These are phyloP conservation scores for Hydractinia symbiolongicarpus DNA, from an alignment of 30 jellyfish, hydroid and myxozoan genomes.

Conservation along the genomic window DNA sequence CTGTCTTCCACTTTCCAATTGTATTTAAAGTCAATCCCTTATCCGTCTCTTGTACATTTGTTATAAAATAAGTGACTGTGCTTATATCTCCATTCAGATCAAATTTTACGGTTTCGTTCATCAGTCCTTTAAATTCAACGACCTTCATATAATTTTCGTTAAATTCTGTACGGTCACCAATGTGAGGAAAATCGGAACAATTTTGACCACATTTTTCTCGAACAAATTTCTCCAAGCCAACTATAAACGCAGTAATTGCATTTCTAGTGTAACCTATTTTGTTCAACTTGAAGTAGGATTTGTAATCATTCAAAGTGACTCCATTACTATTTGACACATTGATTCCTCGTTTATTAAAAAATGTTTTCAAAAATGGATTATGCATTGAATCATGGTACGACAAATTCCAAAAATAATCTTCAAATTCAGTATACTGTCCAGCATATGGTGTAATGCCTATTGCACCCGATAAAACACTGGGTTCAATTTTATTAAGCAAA, in stretches of 20 bases:
- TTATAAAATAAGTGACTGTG: constrained; percentile 36
- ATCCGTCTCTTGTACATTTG: not conserved
- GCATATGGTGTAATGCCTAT: not conserved
- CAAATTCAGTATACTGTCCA: not conserved
- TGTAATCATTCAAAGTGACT: not conserved
- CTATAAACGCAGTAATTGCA: constrained; percentile 49
- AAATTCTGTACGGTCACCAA: not conserved
- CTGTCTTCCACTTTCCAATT: constrained; percentile 47
- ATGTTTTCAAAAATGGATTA: not conserved
- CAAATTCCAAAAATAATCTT: not conserved
- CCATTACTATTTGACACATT: not conserved
- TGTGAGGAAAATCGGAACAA: not conserved
- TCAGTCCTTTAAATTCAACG: constrained; percentile 25
- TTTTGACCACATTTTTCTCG: not conserved
- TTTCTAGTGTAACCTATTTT: constrained; percentile 6
- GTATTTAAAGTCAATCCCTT: constrained; percentile 19
- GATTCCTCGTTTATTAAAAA: not conserved
- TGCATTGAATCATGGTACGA: not conserved
- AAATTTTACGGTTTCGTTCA: constrained; percentile 24
- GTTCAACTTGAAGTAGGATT: not conserved
- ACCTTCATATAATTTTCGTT: not conserved
- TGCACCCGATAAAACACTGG: not conserved
- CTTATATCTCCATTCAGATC: constrained; percentile 56
- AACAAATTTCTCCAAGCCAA: constrained; percentile 35
- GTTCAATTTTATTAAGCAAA: not conserved